A percentile compares a stretch with the other conserved stretches of the same genome.
Evolutionary conservation across 2,888 invertebrate genomes (phyloP).

Genomic region (Drosophila pegasa): DNA sequence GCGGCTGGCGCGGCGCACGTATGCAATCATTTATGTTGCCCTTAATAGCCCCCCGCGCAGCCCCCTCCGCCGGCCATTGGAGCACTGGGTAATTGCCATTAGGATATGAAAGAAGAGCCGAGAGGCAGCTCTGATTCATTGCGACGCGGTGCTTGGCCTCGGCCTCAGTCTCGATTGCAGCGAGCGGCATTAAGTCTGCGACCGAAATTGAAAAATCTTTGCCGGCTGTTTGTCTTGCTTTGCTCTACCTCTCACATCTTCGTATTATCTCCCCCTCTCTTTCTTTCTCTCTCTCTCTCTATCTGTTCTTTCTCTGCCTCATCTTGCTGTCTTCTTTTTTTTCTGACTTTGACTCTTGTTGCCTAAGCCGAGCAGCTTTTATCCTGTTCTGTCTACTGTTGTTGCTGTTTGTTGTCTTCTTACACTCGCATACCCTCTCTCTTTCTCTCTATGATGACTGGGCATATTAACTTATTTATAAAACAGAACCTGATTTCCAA

Average conservation of each 20-base stretch:
- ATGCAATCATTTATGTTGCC: slow-evolving; percentile 54
- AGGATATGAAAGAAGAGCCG: background rate
- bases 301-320: too few species aligned
- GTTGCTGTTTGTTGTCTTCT: slow-evolving; percentile 5
- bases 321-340: slow-evolving; percentile 9
- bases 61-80: background rate
- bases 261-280: background rate
- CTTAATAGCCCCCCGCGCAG: slow-evolving; percentile 3
- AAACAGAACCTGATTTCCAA: too few species aligned
- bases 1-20: slow-evolving; percentile 46
- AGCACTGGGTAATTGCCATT: slow-evolving; percentile 46
- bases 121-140: slow-evolving; percentile 27
- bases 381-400: slow-evolving; percentile 1
- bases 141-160: slow-evolving; percentile 3
- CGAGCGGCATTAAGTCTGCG: slow-evolving; percentile 28
- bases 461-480: background rate
- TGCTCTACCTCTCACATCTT: background rate
- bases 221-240: slow-evolving; percentile 28
- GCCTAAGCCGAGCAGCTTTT: slow-evolving; percentile 35
- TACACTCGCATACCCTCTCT: slow-evolving; percentile 15
- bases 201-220: slow-evolving; percentile 27
- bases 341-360: slow-evolving; percentile 17
- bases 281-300: background rate
- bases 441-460: background rate
- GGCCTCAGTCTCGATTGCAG: slow-evolving; percentile 17